Base-by-base conservation (phyloP, 2,113 vertebrate genomes). In the Xiphias gladius region DNA sequence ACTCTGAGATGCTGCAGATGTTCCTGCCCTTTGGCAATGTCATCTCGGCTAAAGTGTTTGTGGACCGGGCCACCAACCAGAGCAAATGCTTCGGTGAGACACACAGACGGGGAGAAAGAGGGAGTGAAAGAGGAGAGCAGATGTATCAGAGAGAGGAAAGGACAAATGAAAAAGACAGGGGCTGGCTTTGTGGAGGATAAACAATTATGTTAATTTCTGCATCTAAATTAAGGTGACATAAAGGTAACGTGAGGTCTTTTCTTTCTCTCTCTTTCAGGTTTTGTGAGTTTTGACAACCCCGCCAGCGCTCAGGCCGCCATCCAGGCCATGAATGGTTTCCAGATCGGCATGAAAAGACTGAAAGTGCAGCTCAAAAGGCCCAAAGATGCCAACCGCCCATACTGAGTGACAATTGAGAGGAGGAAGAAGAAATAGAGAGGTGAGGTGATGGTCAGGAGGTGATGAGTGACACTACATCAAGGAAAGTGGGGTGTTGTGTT, bases 21-120 rank as follows among this genome's bases (percentile, higher is more conserved):
- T 99, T 99, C 92, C 96, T 99, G 74, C 97, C 98, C 76, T 99
- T 99, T 79, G 98, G 98, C 76, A 98, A 98, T 8, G 97, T 99
- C 95, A 99, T 99, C 94, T 99, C 98, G 2, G 97, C 98, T 85
- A 99, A 99, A 94, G 98, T 99, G 91, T 99, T 99, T 88, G 97
- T 99, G 86, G 98, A 99, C 93, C 95, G 97, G 5, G 97, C 98
- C 87, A 99, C 97, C 94, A 99, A 99, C 94, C 98, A 99, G 96
- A 99, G 98, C 96, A 99, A 99, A 94, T 99, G 98, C 94, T 99
- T 99, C 84, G 97, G 98, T 98, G 93, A 95, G 97, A 90, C 85
- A 50, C 39, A 2, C 32, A 71, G 58, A 67, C 1, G 13, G 30
- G 3, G 41, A 66, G 46, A 62, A 57, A 66, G 46, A 19, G 48